Base-by-base conservation (phyloP, 2,797 vertebrate species). In the Decapterus maruadsi region DNA sequence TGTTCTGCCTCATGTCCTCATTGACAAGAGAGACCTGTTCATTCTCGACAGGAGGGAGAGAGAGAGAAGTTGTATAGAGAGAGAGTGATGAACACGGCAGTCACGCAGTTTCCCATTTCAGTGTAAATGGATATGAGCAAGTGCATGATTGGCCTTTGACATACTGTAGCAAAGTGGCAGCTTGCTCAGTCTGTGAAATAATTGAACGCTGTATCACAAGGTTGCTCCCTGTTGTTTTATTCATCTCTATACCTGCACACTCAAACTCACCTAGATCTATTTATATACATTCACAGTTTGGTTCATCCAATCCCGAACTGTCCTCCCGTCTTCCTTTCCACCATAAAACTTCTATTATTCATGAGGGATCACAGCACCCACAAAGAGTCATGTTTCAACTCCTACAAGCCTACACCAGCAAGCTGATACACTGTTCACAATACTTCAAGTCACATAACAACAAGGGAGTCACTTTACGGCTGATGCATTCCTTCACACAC, bases 391-490 rank as follows among this genome's bases (percentile, higher is more conserved):
- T 71, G 86, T 94, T 93, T 93, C 92, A 85, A 85, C 73, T 88
- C 90, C 75, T 85, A 90, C 87, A 85, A 89, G 77, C 66, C 84
- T 72, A 91, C 89, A 93, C 91, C 90, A 89, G 91, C 88, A 92
- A 95, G 83, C 83, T 70, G 91, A 94, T 93, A 94, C 89, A 83
- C 86, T 59, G 71, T 26, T 76, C 92, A 90, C 87, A 91, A 86
- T 88, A 83, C 87, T 80, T 64, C 68, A 68, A 81, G 86, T 90
- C 92, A 83, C 88, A 91, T 87, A 90, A 90, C 81, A 92, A 92
- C 90, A 93, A 93, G 87, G 85, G 92, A 93, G 90, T 94, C 93
- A 84, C 92, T 95, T 94, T 93, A 94, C 91, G 7, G 75, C 74
- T 56, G 43, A 87, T 81, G 80, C 87, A 93, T 94, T 94, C 93